These are phyloP conservation scores for Macrotis lagotis DNA, from an alignment of 2,113 vertebrate genomes.

Conservation along the genomic window DNA sequence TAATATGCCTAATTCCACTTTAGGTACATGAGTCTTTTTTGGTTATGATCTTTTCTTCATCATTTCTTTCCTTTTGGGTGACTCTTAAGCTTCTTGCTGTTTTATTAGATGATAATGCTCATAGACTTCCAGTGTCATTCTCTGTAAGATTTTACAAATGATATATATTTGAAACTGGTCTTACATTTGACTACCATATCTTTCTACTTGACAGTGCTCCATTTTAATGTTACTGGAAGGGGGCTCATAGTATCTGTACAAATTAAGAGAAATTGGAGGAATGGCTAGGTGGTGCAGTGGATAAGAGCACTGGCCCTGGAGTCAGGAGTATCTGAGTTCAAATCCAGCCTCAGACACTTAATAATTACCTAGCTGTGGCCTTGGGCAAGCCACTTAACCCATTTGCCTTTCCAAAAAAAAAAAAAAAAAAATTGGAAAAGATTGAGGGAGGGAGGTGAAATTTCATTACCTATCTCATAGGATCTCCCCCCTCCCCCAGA, in stretches of 20 bases:
- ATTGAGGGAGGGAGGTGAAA: background rate
- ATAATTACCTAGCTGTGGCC: no score
- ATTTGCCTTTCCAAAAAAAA: no score
- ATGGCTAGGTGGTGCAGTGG: no score
- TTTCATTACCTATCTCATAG: background rate
- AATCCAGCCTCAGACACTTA: no score
- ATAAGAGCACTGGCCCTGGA: no score
- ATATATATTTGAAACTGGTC: background rate
- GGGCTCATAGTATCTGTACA: constrained; percentile 7
- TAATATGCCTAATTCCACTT: background rate
- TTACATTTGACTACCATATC: background rate
- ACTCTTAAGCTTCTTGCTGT: background rate
- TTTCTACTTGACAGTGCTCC: background rate
- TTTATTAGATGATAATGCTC: background rate
- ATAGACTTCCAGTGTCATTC: background rate
- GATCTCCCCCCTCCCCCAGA: no score
- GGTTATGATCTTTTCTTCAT: background rate
- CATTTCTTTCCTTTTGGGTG: background rate
- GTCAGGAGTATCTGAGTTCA: no score
- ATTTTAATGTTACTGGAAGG: background rate
- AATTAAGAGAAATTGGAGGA: constrained; percentile 7
- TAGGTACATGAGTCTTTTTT: background rate
- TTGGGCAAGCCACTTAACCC: no score
- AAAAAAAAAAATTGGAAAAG: background rate
- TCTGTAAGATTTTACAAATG: background rate